Base-by-base conservation (phyloP, 2,888 invertebrate genomes). In the Pterostichus niger region DNA sequence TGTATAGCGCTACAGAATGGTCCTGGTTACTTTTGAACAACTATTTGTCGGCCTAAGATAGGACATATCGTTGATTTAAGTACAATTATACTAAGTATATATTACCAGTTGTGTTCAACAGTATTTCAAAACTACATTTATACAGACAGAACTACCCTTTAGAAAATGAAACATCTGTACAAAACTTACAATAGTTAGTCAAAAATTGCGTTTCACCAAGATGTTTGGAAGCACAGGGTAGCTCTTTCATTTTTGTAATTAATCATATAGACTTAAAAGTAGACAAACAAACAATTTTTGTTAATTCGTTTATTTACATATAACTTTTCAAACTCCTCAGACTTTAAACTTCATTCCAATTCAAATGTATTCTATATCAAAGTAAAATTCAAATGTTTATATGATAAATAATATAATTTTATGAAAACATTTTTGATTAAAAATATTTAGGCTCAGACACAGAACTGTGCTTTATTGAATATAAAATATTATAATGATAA, bases 51-150 rank as follows among this genome's bases (percentile, higher is more conserved):
- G 82, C 82, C 82, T 82, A 82, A 75, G 75, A 76, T 82, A 82
- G 82, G 82, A 82, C 82, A 82, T 82, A 82, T 82, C 82, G 82
- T 59, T 82, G 82, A 82, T 82, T 82, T 82, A 82, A 82, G 82
- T 82, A 82, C 82, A 82, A 82, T 82, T 82, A 82, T 82, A 46
- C 31, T 75, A 75, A 82, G 82, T 61, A 82, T 73, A 75, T 59
- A 75, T 81, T 68, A 76, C 82, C 82, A 82, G 82, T 75, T 82
- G 82, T 82, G 82, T 82, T 82, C 82, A 82, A 52, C 73, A 82
- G 75, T 82, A 75, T 75, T 82, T 75, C 82, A 82, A 46, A 82
- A 75, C 54, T 75, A 82, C 68, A 75, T 82, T 75, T 82, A 75
- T 75, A 61, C 54, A 71, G 56, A 81, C 80, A 68, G 44, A 56